phyloP scores from a whole-genome alignment of 2,113 vertebrate species.

The Nothocercus julius region DNA sequence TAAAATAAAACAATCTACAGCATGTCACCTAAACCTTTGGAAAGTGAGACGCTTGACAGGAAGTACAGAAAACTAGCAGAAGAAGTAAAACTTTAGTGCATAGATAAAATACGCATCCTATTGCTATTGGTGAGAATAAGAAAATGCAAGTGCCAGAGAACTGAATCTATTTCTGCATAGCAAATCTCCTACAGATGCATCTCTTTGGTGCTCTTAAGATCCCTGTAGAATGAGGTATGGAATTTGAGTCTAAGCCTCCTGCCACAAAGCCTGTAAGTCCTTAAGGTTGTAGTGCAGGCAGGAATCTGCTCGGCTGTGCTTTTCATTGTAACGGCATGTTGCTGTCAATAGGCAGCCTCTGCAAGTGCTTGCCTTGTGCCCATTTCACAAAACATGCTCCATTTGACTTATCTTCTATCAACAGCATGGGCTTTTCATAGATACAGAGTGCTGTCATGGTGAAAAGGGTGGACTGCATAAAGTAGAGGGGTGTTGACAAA shows the following conservation, averaged over 20 bases:
- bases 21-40: background rate
- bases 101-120: background rate
- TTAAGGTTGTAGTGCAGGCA: background rate
- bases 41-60: background rate
- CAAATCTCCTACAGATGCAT: background rate
- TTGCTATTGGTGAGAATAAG: background rate
- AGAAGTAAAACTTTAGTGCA: background rate
- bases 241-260: background rate
- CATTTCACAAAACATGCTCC: background rate
- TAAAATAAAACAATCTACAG: background rate
- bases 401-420: background rate
- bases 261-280: background rate
- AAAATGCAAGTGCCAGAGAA: background rate
- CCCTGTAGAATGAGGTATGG: background rate
- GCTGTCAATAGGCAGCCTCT: background rate
- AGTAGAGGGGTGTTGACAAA: background rate
- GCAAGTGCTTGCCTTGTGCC: accelerated
- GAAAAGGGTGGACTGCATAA: background rate
- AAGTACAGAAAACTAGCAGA: background rate
- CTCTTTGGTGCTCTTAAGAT: background rate
- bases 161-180: background rate
- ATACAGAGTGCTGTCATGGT: background rate
- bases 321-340: background rate
- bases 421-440: background rate
- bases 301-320: background rate